Conservation (phyloP, 2,888 invertebrate species). For the Drosophila suboccidentalis region DNA sequence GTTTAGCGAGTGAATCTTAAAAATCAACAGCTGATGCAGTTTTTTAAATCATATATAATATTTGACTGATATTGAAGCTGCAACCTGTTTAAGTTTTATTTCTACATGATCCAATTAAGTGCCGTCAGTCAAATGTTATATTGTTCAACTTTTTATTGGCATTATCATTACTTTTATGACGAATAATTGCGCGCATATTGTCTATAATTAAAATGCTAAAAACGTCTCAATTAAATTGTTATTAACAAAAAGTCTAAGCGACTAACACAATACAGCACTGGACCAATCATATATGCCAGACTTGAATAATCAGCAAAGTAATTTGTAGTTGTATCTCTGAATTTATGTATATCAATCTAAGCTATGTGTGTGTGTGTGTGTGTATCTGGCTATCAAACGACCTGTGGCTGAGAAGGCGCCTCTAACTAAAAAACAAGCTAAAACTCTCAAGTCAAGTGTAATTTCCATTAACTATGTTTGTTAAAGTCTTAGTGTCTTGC, state of each 20-base stretch:
- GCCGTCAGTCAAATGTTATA: slow-evolving; percentile 42
- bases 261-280: slow-evolving; percentile 39
- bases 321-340: slow-evolving; percentile 28
- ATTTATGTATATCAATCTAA: slow-evolving; percentile 23
- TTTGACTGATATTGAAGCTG: slow-evolving; percentile 16
- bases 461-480: slow-evolving; percentile 74
- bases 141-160: slow-evolving; percentile 62
- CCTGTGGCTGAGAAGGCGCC: slow-evolving; percentile 39
- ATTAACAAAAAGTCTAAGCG: slow-evolving; percentile 73
- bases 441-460: slow-evolving; percentile 67
- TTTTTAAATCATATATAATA: slow-evolving; percentile 7
- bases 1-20: slow-evolving; percentile 32
- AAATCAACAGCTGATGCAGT: slow-evolving; percentile 15
- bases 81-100: neutral
- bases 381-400: slow-evolving; percentile 33
- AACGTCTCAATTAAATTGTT: slow-evolving; percentile 79
- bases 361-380: slow-evolving; percentile 16
- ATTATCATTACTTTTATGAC: slow-evolving; percentile 79
- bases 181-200: slow-evolving; percentile 79
- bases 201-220: slow-evolving; percentile 78
- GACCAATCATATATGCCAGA: slow-evolving; percentile 52
- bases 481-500: slow-evolving; percentile 63
- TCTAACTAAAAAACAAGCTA: slow-evolving; percentile 35
- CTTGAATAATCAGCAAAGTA: slow-evolving; percentile 43
- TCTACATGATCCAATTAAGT: slow-evolving; percentile 62